phyloP scores from a whole-genome alignment of 2,797 vertebrate species.

The Huso huso region DNA sequence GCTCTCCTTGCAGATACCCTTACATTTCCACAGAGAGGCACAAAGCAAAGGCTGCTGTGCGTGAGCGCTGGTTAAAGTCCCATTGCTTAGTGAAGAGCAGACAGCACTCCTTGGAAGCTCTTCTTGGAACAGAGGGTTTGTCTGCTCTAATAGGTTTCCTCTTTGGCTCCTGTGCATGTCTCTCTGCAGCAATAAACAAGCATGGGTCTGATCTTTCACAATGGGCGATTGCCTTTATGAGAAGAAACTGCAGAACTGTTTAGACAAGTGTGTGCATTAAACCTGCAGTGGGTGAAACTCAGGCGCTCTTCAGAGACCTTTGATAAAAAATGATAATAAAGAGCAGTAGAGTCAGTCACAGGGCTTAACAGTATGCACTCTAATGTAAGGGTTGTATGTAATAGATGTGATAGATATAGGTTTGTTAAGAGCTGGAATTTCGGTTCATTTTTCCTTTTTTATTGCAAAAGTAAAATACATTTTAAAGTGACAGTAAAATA shows the following conservation, averaged over 20 bases:
- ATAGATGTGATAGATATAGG: too few species aligned
- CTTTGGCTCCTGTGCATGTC: conserved; percentile 31
- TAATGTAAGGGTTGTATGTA: too few species aligned
- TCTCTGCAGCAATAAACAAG: conserved; percentile 36
- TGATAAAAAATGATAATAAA: too few species aligned
- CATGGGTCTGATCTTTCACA: conserved; percentile 37
- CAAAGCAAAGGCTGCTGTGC: conserved; percentile 9
- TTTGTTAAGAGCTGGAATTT: too few species aligned
- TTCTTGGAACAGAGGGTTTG: conserved; percentile 28
- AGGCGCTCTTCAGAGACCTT: not conserved
- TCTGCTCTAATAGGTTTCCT: conserved; percentile 34
- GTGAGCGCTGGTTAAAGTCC: too few species aligned
- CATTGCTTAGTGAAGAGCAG: not conserved
- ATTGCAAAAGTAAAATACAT: too few species aligned
- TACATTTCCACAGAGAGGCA: conserved; percentile 67
- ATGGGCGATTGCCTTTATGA: conserved; percentile 44
- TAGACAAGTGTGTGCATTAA: conserved; percentile 45
- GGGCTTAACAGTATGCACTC: too few species aligned
- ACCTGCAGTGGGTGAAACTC: conserved; percentile 10
- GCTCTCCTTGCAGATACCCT: conserved; percentile 70
- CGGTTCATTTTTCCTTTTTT: too few species aligned
- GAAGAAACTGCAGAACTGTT: conserved; percentile 35
- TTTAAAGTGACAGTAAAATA: too few species aligned
- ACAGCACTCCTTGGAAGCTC: conserved; percentile 20
- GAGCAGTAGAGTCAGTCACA: too few species aligned